Base-by-base conservation (phyloP, 1,140 invertebrate species). In the Eurosta solidaginis region DNA sequence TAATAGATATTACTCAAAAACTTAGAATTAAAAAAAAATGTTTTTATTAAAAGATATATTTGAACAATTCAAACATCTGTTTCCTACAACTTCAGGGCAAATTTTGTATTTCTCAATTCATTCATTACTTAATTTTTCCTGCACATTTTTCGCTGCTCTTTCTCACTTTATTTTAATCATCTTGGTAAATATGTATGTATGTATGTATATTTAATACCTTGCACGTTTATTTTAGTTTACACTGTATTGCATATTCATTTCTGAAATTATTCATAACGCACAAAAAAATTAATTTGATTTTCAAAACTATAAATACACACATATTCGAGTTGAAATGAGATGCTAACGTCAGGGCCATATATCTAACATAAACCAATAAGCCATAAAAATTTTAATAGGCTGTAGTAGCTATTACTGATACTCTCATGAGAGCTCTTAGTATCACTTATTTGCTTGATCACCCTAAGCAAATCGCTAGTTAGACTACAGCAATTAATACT, bases 251-350 rank as follows among this genome's bases (percentile, higher is more conserved):
- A 59, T 59, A 59, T 36, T 59, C 54, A 59, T 59, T 29, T 59
- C n/a, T 59, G 33, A 59, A 59, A 59, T 59, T 59, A 59, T 59
- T 59, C 27, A 59, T 36, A 59, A 59, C 25, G 54, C 54, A 59
- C 54, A 59, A 22, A 27, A 22, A 59, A 59, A 29, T 59, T 14
- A 29, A 59, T 59, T 59, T 59, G 3, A n/a, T 29, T 59, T 59
- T 29, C 4, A 5, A 59, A 59, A 59, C 29, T 59, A 54, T 59
- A 20, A 27, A 59, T 17, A 27, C 5, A 59, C 54, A 22, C 54
- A n/a, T 10, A 33, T 36, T 12, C 29, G 2, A 33, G 54, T 25
- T 54, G 25, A 59, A 59, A 59, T 59, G 27, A 59, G 12, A 59
- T 59, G 33, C 54, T 2, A 36, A 33, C 25, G 17, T 36, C 25